Evolutionary conservation across 2,113 vertebrate species (phyloP), one percentile per base, ranked within the genome.

Genomic region (Catharus bicknelli): DNA sequence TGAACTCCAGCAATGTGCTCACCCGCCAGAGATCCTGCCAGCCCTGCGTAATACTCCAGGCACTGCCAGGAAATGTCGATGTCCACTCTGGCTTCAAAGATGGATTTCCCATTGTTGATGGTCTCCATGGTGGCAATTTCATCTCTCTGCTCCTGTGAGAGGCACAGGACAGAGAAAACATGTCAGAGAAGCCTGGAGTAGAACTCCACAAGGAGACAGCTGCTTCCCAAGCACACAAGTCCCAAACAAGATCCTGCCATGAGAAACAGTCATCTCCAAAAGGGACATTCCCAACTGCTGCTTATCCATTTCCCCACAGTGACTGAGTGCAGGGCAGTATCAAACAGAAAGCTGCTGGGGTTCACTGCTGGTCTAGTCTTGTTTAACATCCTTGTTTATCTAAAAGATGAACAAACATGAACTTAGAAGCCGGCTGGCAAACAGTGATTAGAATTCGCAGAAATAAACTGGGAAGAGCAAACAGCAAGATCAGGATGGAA

Each of bases 51-150:
- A 94, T 99, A 99, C 87, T 99, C 98, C 61, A 99, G 96, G 93
- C 94, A 96, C 97, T 99, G 98, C 98, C 99, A 99, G 50, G 98
- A 97, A 15, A 97, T 8, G 6, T 99, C 99, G 0, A 99, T 96
- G 67, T 99, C 98, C 87, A 96, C 95, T 84, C 96, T 93, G 15
- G 99, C 99, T 95, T 99, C 99, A 9, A 97, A 98, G 95, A 99
- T 97, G 36, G 98, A 98, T 86, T 99, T 99, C 36, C 99, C 99
- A 5, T 99, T 99, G 95, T 99, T 99, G 96, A 99, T 98, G 59
- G 98, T 98, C 96, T 99, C 99, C 90, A 98, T 42, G 34, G 96
- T 98, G 43, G 99, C 99, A 27, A 99, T 98, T 43, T 98, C 98
- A 14, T 99, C 98, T 94, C 96, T 97, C 75, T 97, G 98, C 78